Evolutionary conservation across 2,888 invertebrate species (phyloP), one percentile per base, ranked within the genome.

Genomic region (Drosophila neonasuta): DNA sequence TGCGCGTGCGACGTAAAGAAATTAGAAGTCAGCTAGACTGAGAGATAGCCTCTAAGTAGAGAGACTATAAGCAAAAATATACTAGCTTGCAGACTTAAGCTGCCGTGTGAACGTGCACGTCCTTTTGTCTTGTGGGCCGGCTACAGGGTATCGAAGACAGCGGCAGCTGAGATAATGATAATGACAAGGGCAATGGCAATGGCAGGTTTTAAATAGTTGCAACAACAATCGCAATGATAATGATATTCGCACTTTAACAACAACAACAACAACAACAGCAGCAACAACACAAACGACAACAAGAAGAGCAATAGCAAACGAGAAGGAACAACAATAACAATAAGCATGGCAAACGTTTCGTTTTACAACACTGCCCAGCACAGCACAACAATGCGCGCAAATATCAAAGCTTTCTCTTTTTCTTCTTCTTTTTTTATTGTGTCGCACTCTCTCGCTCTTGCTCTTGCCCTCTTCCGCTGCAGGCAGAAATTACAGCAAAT

Each of bases 401-500:
- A 34, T 29, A 51, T 49, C 42, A 48, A 55, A 72, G 61, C 46
- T 30, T 60, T 42, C 42, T 29, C 54, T 34, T 39, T 29, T 24
- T 24, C 24, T 24, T 24, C 24, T 24, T 24, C 6, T 24, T 24
- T 24, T 24, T 24, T 24, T 6, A 24, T 24, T 24, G 30, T 34
- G 30, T 11, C 20, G 30, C 64, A 50, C 61, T 55, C 17, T 32
- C 55, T 60, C 30, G 39, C 13, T 54, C 17, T 20, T 15, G 13
- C 15, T 41, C 13, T 15, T 15, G 39, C 39, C 54, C 24, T 30
- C 29, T 32, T 34, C 36, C 17, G 13, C 54, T 52, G 32, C 44
- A 34, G 56, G 59, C 69, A 50, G 61, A 79, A 81, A 78, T 76
- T 81, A 79, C 50, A 30, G 45, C 71, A 79, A 79, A 73, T 75